Conservation (phyloP, 2,113 vertebrate species). For the Dicerorhinus sumatrensis region DNA sequence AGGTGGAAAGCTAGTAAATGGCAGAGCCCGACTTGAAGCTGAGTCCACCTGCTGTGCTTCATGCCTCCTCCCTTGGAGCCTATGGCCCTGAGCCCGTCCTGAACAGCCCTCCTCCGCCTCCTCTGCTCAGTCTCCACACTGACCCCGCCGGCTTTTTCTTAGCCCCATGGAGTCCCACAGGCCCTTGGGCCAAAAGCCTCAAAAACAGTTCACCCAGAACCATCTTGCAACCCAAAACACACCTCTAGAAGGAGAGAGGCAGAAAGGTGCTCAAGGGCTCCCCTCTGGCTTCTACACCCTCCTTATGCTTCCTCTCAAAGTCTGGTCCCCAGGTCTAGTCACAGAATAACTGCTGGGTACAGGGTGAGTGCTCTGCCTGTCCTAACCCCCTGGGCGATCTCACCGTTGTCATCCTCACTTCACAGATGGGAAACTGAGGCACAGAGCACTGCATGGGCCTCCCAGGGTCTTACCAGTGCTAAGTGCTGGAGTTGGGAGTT, state of each 20-base stretch:
- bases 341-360: not conserved
- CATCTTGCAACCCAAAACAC: no score
- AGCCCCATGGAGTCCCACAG: not conserved
- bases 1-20: not conserved
- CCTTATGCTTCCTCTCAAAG: not conserved
- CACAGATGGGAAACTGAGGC: not conserved
- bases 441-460: not conserved
- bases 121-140: not conserved
- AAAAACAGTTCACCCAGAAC: not conserved
- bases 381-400: not conserved
- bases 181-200: not conserved
- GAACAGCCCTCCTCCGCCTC: not conserved
- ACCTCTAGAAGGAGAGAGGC: not conserved
- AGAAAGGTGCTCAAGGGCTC: accelerated
- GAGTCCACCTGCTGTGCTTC: accelerated
- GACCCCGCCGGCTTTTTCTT: not conserved
- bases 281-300: not conserved
- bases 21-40: not conserved
- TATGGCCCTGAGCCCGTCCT: not conserved
- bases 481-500: not conserved
- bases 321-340: not conserved
- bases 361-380: not conserved
- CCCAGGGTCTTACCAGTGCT: no score
- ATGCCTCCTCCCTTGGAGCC: not conserved
- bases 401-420: not conserved